phyloP scores from a whole-genome alignment of 2,113 vertebrate genomes.

The Camelus bactrianus region DNA sequence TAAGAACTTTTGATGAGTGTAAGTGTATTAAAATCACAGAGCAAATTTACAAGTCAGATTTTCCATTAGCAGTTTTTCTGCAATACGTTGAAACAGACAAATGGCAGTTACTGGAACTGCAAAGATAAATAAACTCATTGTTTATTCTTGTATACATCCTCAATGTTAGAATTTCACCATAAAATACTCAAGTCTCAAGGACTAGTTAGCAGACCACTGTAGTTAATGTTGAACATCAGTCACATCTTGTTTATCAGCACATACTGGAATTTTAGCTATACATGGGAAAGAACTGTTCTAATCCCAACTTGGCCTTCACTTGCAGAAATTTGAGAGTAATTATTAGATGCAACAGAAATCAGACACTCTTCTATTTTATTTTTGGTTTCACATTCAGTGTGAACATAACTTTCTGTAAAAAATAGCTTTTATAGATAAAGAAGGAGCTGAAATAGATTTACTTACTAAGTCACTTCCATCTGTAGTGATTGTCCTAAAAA shows the following conservation, averaged over 20 bases:
- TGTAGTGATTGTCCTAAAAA: no score
- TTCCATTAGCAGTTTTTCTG: constrained; percentile 47
- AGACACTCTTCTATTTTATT: constrained; percentile 16
- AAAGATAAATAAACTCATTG: no score
- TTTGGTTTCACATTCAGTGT: constrained; percentile 39
- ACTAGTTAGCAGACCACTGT: no score
- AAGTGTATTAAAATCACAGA: neutral
- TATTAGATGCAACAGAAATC: neutral
- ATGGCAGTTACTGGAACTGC: neutral
- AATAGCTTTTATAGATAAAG: neutral
- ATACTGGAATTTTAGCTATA: neutral
- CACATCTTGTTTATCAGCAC: no score
- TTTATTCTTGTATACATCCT: no score
- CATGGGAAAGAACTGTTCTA: neutral
- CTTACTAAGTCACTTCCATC: no score
- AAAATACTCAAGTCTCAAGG: no score
- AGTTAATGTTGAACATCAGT: no score
- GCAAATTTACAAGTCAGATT: neutral
- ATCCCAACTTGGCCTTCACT: neutral
- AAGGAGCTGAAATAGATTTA: no score
- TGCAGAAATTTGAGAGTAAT: constrained; percentile 45
- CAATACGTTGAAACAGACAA: neutral
- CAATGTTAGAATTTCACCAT: no score
- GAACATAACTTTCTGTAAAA: constrained; percentile 9
- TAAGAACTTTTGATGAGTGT: neutral